Evolutionary conservation across 2,113 vertebrate species (phyloP).

Genomic region (Solenodon paradoxus): DNA sequence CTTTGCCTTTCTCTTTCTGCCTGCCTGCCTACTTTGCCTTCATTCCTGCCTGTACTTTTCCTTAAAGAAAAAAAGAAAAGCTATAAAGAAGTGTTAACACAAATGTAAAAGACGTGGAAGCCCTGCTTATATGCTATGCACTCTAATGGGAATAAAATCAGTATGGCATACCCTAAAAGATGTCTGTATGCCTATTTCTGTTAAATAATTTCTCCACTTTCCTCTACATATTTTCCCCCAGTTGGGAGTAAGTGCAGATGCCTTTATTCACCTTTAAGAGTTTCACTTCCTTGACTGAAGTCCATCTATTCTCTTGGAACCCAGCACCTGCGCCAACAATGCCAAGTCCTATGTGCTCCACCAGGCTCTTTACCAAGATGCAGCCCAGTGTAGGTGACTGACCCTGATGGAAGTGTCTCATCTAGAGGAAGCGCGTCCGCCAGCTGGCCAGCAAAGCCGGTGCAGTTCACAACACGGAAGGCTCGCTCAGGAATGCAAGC

Average conservation of each 20-base stretch:
- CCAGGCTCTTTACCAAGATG: neutral
- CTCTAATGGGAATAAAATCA: neutral
- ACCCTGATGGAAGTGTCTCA: neutral
- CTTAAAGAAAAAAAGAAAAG: no score
- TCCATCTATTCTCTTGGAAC: neutral
- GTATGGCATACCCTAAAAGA: neutral
- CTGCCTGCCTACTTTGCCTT: no score
- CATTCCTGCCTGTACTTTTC: no score
- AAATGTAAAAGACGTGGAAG: neutral
- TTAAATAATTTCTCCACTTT: neutral
- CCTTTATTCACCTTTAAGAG: neutral
- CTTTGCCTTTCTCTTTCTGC: no score
- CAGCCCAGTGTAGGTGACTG: neutral
- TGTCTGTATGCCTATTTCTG: neutral
- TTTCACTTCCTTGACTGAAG: neutral
- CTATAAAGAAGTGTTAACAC: neutral
- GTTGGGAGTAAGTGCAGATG: neutral
- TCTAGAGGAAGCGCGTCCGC: neutral
- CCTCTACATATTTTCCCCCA: neutral
- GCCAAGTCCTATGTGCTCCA: neutral
- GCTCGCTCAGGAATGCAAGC: neutral
- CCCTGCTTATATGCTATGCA: neutral
- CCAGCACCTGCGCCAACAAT: neutral
- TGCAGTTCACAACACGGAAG: neutral
- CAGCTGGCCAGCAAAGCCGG: neutral